Evolutionary conservation across 1,140 invertebrate genomes (phyloP), one percentile per base, ranked within the genome.

Genomic region (Lepidurus apus): DNA sequence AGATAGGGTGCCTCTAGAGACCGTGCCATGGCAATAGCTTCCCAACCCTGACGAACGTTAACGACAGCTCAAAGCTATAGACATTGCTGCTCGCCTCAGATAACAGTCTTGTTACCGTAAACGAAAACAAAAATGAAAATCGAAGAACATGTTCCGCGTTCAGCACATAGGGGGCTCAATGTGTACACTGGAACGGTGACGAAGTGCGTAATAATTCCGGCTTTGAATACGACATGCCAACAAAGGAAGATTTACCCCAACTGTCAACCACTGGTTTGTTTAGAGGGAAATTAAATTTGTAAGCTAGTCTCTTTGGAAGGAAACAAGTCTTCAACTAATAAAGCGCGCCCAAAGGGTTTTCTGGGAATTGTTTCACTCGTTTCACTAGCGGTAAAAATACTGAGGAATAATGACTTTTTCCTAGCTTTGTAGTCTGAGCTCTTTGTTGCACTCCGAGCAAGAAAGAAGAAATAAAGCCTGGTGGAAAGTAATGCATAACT

Each of bases 401-500:
- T 47, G 17, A 5, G 53, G 21, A 47, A 21, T 65, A 65, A 65
- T 65, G 53, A 65, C 17, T 8, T 65, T 65, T 21, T 65, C 21
- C 13, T 13, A 65, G 53, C 6, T 65, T 65, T 65, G 21, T 7
- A 65, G 13, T 65, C 17, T 13, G 17, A 65, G 21, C 8, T n/a
- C 17, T 65, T 17, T 17, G 6, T 65, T 11, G 13, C 7, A 13
- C 21, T 7, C 9, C 53, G 17, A 65, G n/a, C 8, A 65, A 65
- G 53, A 65, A 21, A 65, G 7, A 65, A 7, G 53, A 65, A 65
- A 13, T 17, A 34, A 34, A 34, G 34, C 13, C 21, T 21, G 21
- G 53, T 65, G 53, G 53, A 65, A 65, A 65, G 8, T 13, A 65
- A 13, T 65, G 53, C 53, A 65, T 65, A 65, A 65, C 13, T 65